Conservation (phyloP, 2,888 invertebrate genomes). For the Brenthis daphne region DNA sequence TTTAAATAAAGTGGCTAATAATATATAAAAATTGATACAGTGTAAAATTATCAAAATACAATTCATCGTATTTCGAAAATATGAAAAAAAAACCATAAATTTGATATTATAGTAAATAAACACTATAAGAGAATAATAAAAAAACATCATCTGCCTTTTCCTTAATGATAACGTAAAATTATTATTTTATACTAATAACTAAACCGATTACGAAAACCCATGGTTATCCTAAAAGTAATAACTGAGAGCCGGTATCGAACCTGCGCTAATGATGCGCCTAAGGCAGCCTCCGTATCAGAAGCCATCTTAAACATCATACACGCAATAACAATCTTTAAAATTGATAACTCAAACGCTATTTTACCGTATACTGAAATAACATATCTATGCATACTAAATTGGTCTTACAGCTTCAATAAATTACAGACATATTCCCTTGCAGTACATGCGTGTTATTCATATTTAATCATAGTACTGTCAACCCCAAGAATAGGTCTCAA, state of each 20-base stretch:
- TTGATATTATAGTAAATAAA: no score
- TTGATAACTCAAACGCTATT: constrained; percentile 27
- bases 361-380: constrained; percentile 24
- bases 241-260: constrained; percentile 61
- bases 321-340: constrained; percentile 32
- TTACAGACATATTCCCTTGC: constrained; percentile 34
- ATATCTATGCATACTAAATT: constrained; percentile 32
- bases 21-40: no score
- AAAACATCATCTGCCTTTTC: neutral
- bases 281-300: constrained; percentile 65
- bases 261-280: constrained; percentile 69
- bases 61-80: no score
- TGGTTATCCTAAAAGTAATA: constrained; percentile 56
- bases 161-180: constrained; percentile 1
- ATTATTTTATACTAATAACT: constrained; percentile 3
- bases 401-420: constrained; percentile 23
- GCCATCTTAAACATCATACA: constrained; percentile 43
- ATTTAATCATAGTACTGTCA: constrained; percentile 43
- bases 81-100: no score
- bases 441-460: constrained; percentile 34
- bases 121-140: neutral
- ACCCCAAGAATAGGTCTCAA: constrained; percentile 41
- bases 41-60: no score
- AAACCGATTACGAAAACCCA: constrained; percentile 33
- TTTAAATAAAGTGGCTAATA: no score